phyloP scores from a whole-genome alignment of 2,888 invertebrate genomes.

The Agriopis marginaria region DNA sequence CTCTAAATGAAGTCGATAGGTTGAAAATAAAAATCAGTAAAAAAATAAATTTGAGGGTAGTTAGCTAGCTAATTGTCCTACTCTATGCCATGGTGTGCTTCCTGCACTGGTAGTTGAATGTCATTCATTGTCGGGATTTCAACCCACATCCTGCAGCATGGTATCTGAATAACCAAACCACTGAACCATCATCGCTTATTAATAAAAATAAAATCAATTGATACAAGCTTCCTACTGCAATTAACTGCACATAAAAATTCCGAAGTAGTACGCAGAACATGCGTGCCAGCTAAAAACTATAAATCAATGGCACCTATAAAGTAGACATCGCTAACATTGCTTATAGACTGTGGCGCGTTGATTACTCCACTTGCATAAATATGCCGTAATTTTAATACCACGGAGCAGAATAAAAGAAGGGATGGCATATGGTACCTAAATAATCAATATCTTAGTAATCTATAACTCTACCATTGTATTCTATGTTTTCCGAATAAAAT shows the following conservation, averaged over 20 bases:
- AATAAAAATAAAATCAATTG: neutral
- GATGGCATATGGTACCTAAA: too few species aligned
- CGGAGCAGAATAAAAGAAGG: neutral
- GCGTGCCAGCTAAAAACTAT: conserved; percentile 4
- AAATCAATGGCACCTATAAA: conserved; percentile 24
- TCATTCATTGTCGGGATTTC: too few species aligned
- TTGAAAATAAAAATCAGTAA: too few species aligned
- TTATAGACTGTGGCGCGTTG: neutral
- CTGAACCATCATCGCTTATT: neutral
- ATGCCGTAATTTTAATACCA: conserved; percentile 10
- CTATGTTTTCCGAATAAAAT: too few species aligned
- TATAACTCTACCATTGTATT: too few species aligned
- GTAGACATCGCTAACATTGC: conserved; percentile 9
- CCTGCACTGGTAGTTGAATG: too few species aligned
- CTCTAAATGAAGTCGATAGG: too few species aligned
- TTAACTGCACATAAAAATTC: conserved; percentile 5
- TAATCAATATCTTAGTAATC: too few species aligned
- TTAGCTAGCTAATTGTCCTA: too few species aligned
- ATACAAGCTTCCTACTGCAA: neutral
- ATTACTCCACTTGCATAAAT: conserved; percentile 26
- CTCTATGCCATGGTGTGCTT: too few species aligned
- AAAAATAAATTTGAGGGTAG: too few species aligned
- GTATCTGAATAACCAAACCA: neutral
- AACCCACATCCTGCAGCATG: neutral
- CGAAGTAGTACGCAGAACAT: neutral